These are phyloP conservation scores for Notechis scutatus DNA, from an alignment of 2,113 vertebrate genomes.

Conservation along the genomic window DNA sequence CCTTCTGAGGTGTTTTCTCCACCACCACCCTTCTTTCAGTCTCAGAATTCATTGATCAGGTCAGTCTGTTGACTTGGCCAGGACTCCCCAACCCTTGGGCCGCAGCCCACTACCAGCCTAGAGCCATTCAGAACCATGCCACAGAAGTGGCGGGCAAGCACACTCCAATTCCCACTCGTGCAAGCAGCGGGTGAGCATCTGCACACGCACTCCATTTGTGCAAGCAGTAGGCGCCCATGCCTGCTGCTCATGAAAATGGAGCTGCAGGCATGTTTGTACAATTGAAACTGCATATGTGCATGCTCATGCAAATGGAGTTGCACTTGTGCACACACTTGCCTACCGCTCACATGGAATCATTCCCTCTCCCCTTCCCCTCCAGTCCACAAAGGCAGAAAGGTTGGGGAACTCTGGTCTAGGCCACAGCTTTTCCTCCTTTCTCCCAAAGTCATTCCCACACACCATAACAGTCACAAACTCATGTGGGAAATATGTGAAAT, in stretches of 20 bases:
- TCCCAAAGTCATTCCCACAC: background rate
- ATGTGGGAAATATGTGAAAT: background rate
- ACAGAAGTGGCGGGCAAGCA: background rate
- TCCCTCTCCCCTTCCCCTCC: background rate
- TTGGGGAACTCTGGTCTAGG: background rate
- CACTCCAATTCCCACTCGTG: background rate
- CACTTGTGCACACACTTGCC: background rate
- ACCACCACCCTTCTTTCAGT: background rate
- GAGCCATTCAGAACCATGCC: background rate
- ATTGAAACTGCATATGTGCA: background rate
- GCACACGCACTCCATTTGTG: background rate
- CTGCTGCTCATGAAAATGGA: background rate
- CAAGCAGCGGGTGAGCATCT: background rate
- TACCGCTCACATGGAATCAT: background rate
- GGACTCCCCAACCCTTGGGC: background rate
- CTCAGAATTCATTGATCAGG: background rate
- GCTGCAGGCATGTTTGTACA: background rate
- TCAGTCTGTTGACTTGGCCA: background rate
- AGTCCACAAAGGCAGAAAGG: background rate
- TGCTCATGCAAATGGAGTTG: background rate
- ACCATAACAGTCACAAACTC: background rate
- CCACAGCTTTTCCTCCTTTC: background rate
- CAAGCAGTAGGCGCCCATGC: background rate
- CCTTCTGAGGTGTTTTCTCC: background rate
- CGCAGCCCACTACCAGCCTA: background rate